These are phyloP conservation scores for Mormyrus proboscirostris DNA, from an alignment of 2,797 vertebrate genomes.

Conservation along the genomic window DNA sequence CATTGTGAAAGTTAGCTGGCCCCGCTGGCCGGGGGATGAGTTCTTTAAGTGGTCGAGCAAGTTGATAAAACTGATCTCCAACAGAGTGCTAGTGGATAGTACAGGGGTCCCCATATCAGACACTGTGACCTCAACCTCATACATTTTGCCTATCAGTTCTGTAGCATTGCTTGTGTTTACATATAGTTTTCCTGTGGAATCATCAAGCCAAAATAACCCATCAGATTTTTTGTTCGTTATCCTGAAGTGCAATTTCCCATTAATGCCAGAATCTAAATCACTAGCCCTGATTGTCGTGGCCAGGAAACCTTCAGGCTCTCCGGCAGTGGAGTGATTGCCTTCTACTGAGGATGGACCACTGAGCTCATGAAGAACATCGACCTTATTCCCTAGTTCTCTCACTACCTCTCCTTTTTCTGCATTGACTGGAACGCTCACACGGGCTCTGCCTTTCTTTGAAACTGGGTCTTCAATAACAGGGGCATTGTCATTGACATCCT, in stretches of 20 bases:
- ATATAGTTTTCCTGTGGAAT: conserved; percentile 69
- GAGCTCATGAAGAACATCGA: conserved; percentile 34
- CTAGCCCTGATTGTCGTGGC: conserved; percentile 63
- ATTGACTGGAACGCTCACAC: conserved; percentile 69
- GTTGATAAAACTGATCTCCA: conserved; percentile 71
- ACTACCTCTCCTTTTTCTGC: conserved; percentile 68
- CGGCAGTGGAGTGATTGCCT: conserved; percentile 29
- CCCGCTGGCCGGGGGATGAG: conserved; percentile 49
- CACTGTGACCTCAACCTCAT: conserved; percentile 64
- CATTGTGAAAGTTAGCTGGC: conserved; percentile 64
- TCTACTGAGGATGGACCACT: neutral
- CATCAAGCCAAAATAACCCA: conserved; percentile 66
- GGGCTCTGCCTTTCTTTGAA: conserved; percentile 62
- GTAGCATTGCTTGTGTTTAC: conserved; percentile 79
- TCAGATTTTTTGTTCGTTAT: conserved; percentile 55
- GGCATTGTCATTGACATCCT: conserved; percentile 78
- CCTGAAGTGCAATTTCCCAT: conserved; percentile 67
- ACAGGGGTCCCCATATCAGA: conserved; percentile 69
- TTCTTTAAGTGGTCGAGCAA: conserved; percentile 75
- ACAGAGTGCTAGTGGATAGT: conserved; percentile 52
- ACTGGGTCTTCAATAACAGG: conserved; percentile 68
- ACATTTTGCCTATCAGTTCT: conserved; percentile 69
- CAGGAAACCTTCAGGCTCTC: conserved; percentile 46
- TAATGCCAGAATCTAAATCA: conserved; percentile 74
- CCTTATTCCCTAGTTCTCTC: conserved; percentile 47